phyloP scores from a whole-genome alignment of 2,113 vertebrate genomes.

The Eulemur rufifrons region DNA sequence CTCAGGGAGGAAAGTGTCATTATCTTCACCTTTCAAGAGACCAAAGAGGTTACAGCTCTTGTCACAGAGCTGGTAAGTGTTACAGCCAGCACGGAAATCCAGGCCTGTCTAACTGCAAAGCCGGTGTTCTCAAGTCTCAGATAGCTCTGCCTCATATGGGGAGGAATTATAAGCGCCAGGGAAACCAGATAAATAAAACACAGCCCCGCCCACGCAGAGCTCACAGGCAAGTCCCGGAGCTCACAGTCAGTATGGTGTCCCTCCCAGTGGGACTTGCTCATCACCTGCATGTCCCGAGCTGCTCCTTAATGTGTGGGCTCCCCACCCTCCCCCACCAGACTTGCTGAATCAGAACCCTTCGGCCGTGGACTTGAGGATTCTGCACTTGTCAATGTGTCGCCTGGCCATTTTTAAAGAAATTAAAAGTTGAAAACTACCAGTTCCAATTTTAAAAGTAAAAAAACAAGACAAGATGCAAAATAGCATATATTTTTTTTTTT shows the following conservation, averaged over 20 bases:
- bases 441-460: conserved; percentile 45
- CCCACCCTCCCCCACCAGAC: too few relatives aligned
- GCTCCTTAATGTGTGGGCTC: background rate
- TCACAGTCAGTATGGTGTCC: background rate
- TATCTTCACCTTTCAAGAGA: background rate
- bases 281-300: background rate
- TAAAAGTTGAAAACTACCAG: conserved; percentile 33
- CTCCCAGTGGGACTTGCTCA: background rate
- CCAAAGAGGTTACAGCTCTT: background rate
- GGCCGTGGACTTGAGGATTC: background rate
- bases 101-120: background rate
- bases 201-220: background rate
- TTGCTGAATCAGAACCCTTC: background rate
- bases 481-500: conserved; percentile 11
- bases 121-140: background rate
- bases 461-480: conserved; percentile 22
- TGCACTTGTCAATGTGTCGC: background rate
- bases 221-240: background rate
- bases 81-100: background rate
- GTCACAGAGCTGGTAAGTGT: background rate
- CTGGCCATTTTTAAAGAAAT: background rate
- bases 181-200: background rate
- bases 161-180: background rate
- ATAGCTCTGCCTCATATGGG: background rate
- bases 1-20: background rate